These are phyloP conservation scores for Amphipoea oculea DNA, from an alignment of 2,888 invertebrate species.

Conservation along the genomic window DNA sequence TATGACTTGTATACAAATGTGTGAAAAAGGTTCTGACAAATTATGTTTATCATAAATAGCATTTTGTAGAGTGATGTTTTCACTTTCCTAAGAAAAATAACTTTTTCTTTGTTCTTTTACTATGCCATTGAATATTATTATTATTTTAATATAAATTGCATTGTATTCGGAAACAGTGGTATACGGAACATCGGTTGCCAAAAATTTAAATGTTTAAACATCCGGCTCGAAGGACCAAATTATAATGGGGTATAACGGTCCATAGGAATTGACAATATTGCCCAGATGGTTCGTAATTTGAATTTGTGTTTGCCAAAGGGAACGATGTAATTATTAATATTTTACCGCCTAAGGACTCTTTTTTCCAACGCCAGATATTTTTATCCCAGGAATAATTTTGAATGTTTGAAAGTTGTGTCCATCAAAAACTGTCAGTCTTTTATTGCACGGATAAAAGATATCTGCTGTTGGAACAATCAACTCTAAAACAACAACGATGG, in stretches of 20 bases:
- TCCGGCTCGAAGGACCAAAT: conserved; percentile 23
- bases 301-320: background rate
- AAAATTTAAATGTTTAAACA: conserved; percentile 19
- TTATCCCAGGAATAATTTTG: background rate
- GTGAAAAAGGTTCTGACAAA: conserved; percentile 62
- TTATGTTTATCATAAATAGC: conserved; percentile 62
- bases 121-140: background rate
- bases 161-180: background rate
- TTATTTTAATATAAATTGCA: background rate
- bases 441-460: background rate
- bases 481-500: background rate
- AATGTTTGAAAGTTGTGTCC: no score
- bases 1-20: conserved; percentile 65
- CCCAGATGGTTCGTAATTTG: conserved; percentile 6
- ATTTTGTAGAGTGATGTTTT: conserved; percentile 48
- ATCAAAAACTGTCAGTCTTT: background rate
- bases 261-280: background rate
- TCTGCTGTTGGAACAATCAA: background rate
- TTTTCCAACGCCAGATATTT: background rate
- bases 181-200: background rate
- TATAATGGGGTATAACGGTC: background rate
- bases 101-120: background rate
- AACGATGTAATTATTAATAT: background rate
- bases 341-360: background rate
- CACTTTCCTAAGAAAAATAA: conserved; percentile 12